Evolutionary conservation across 2,888 invertebrate genomes (phyloP).

Genomic region (Germaria angustata): DNA sequence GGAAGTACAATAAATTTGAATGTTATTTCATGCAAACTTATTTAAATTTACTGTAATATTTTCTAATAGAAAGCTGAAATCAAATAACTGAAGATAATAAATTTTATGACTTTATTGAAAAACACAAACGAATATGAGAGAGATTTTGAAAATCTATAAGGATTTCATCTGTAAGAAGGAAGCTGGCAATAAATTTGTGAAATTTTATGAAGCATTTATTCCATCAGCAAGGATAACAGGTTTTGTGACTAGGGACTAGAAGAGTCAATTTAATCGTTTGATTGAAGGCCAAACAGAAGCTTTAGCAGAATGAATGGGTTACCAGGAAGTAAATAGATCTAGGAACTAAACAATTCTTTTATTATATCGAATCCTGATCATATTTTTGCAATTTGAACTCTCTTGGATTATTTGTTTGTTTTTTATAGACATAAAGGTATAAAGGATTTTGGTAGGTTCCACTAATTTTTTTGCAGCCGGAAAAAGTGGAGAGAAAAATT

Average conservation of each 20-base stretch:
- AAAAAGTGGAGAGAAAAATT: too few relatives aligned
- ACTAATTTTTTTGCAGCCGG: too few relatives aligned
- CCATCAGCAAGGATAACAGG: not conserved
- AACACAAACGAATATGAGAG: not conserved
- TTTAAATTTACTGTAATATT: not conserved
- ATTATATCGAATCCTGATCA: too few relatives aligned
- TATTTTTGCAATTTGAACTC: too few relatives aligned
- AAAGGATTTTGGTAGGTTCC: too few relatives aligned
- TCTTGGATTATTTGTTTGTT: too few relatives aligned
- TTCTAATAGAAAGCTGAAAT: not conserved
- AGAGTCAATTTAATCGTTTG: not conserved
- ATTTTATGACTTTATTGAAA: conserved; percentile 10
- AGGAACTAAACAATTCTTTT: too few relatives aligned
- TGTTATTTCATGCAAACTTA: not conserved
- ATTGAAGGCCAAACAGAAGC: too few relatives aligned
- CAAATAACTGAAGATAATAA: not conserved
- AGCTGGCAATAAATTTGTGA: not conserved
- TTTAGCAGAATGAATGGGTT: too few relatives aligned
- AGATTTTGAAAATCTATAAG: not conserved
- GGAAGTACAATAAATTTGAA: conserved; percentile 44
- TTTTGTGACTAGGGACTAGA: not conserved
- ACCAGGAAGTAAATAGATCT: too few relatives aligned
- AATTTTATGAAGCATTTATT: not conserved
- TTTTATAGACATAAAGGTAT: too few relatives aligned
- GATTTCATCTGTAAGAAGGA: not conserved